A percentile compares a stretch with the other conserved stretches of the same genome.
Conservation (phyloP, 2,113 vertebrate species). For the Australoheros scitulus region DNA sequence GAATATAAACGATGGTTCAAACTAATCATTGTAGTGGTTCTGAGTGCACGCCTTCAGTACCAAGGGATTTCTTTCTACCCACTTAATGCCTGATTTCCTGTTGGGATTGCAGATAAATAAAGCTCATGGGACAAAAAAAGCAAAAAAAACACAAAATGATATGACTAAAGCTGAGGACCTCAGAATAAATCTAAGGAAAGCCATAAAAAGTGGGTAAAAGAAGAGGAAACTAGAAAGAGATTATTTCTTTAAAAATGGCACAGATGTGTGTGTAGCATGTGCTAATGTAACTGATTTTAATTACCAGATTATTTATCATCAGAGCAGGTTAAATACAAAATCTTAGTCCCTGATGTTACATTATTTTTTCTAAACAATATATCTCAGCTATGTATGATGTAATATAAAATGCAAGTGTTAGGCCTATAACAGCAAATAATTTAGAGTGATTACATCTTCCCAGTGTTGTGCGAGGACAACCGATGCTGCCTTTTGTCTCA, state of each 20-base stretch:
- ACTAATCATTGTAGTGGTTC: neutral
- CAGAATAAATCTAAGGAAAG: neutral
- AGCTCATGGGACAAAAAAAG: neutral
- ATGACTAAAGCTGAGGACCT: neutral
- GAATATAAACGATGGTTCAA: neutral
- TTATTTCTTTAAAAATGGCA: neutral
- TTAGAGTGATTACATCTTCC: slow-evolving; percentile 28
- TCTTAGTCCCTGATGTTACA: neutral
- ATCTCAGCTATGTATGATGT: slow-evolving; percentile 23
- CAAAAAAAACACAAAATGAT: no score
- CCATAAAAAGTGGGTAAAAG: neutral
- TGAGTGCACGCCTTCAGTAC: neutral
- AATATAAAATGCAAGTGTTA: slow-evolving; percentile 23
- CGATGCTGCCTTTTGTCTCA: slow-evolving; percentile 32
- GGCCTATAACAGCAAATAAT: slow-evolving; percentile 12
- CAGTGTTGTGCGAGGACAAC: slow-evolving; percentile 5
- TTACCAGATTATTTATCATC: neutral
- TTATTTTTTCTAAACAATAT: neutral
- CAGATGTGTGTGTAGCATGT: neutral
- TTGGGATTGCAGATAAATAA: neutral
- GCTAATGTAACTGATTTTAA: neutral
- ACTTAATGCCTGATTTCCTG: neutral
- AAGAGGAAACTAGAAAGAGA: neutral
- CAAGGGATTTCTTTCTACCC: neutral
- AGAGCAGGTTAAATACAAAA: neutral